Percentiles rank a stretch among this genome's conserved stretches.
Conservation (phyloP, 2,888 invertebrate species). For the Yponomeuta plumbellus region DNA sequence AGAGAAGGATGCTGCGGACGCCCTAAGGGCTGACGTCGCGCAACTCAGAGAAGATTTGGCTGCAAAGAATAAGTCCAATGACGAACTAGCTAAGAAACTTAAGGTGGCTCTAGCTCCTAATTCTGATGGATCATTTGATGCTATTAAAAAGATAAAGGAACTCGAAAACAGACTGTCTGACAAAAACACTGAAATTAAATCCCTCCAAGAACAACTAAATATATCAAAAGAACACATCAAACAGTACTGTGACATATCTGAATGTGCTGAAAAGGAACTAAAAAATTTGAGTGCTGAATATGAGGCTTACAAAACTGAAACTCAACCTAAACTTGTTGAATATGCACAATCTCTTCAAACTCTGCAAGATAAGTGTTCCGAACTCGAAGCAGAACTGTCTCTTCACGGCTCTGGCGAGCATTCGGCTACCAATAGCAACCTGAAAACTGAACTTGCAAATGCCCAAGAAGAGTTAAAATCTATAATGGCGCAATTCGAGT, state of each 20-base stretch:
- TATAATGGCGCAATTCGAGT: slow-evolving; percentile 73
- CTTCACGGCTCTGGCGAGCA: slow-evolving; percentile 81
- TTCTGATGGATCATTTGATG: slow-evolving; percentile 75
- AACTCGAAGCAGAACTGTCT: slow-evolving; percentile 83
- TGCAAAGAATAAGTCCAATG: slow-evolving; percentile 79
- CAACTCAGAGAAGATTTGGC: slow-evolving; percentile 77
- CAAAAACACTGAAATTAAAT: slow-evolving; percentile 79
- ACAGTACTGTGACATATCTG: slow-evolving; percentile 90
- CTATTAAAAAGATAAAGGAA: slow-evolving; percentile 81
- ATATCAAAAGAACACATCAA: slow-evolving; percentile 85
- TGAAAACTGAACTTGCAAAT: slow-evolving; percentile 76
- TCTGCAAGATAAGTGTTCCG: slow-evolving; percentile 79
- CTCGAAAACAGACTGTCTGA: slow-evolving; percentile 81
- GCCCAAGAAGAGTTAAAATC: slow-evolving; percentile 79
- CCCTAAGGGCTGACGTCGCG: slow-evolving; percentile 76
- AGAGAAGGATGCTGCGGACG: slow-evolving; percentile 81
- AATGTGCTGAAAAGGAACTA: slow-evolving; percentile 87
- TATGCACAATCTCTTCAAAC: slow-evolving; percentile 62
- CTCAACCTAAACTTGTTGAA: slow-evolving; percentile 75
- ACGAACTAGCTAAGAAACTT: slow-evolving; percentile 82
- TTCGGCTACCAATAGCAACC: slow-evolving; percentile 52
- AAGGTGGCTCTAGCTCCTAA: slow-evolving; percentile 78
- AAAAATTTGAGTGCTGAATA: slow-evolving; percentile 78
- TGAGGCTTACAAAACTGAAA: slow-evolving; percentile 74
- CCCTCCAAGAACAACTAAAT: slow-evolving; percentile 83